phyloP scores from a whole-genome alignment of 1,140 invertebrate genomes.

The Eufriesea mexicana region DNA sequence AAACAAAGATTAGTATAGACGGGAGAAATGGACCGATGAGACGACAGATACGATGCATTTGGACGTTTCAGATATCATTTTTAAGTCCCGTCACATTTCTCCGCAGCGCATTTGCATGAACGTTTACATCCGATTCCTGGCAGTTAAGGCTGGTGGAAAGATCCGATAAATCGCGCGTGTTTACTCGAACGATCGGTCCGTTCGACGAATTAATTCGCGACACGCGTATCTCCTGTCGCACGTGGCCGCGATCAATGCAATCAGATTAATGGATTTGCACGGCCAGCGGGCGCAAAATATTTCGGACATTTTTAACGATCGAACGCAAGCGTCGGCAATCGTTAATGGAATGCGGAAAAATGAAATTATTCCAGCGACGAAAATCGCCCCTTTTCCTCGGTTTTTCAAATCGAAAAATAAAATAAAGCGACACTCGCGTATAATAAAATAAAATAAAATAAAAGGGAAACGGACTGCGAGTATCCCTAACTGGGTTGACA shows the following conservation, averaged over 20 bases:
- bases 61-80: not conserved
- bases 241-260: not conserved
- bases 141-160: not conserved
- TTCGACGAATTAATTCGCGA: not conserved
- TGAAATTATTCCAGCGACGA: not conserved
- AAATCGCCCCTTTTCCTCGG: not conserved
- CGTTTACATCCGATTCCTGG: not conserved
- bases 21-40: not conserved
- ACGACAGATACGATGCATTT: not conserved
- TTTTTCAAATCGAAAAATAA: too few relatives aligned
- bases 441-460: not conserved
- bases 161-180: not conserved
- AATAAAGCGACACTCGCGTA: too few relatives aligned
- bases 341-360: slow-evolving; percentile 10
- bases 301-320: slow-evolving; percentile 30
- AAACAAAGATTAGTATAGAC: too few relatives aligned
- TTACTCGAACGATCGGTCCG: not conserved
- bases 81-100: not conserved
- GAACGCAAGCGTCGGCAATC: not conserved
- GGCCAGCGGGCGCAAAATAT: slow-evolving; percentile 18
- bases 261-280: slow-evolving; percentile 33
- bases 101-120: not conserved
- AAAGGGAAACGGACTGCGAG: not conserved
- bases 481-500: not conserved
- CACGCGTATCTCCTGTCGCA: not conserved